Base-by-base conservation (phyloP, 2,888 invertebrate species). In the Caenorhabditis sp. region DNA sequence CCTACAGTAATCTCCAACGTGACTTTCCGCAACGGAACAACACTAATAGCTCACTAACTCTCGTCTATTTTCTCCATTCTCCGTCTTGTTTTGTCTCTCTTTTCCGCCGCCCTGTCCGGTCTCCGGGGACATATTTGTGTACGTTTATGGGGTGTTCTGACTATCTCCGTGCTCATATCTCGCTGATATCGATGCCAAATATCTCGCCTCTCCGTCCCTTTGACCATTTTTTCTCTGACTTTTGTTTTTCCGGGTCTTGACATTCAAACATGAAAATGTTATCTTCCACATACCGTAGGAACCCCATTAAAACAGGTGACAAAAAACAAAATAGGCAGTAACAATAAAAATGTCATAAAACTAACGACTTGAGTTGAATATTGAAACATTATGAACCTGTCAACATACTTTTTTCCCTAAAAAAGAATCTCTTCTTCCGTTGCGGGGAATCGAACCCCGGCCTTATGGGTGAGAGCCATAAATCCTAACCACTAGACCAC, bases 381-480 rank as follows among this genome's bases (percentile, higher is more conserved):
- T 32, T 32, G 32, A 4, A 32, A 32, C 32, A 32, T 32, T 32
- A n/a, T n/a, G n/a, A n/a, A n/a, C n/a, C n/a, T n/a, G n/a, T n/a
- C n/a, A n/a, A n/a, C 32, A 32, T 32, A 32, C 32, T 9, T 6
- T 32, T 32, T 32, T 32, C 47, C 47, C 9, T 8, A 11, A 55
- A 55, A 55, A 55, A 13, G 2, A 22, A n/a, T n/a, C n/a, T n/a
- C n/a, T 28, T 22, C 20, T 79, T 79, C 72, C 79, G 82, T 79
- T 82, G 80, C 82, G 60, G 83, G 83, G 83, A 83, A 80, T 83
- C 80, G 83, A 83, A 83, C 83, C 80, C 80, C 56, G 80, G 83
- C 80, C 80, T 74, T 83, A 76, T 83, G 80, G 83, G 83, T 82
- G 80, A 83, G 74, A 83, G 80, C 83, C 80, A 83, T 70, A 83